Evolutionary conservation across 2,113 vertebrate genomes (phyloP), one percentile per base, ranked within the genome.

Genomic region (Strigops habroptila): DNA sequence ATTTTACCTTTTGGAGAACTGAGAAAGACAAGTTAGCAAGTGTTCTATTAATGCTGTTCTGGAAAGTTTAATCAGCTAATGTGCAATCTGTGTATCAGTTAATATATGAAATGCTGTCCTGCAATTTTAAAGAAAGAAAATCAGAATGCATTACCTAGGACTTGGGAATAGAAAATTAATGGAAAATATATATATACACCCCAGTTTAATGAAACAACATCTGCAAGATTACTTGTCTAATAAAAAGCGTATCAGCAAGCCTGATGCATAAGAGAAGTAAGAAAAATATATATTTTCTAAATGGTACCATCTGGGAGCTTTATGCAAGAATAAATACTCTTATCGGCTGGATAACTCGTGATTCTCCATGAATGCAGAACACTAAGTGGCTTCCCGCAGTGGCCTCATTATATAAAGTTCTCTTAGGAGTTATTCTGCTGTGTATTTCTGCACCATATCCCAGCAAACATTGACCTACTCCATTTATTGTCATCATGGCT

Each of bases 321-420:
- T 77, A 86, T 81, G 86, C 78, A 94, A 90, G 59, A 90, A 90
- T 49, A 94, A 86, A 71, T 70, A 73, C 48, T 80, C 63, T 74
- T 37, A 71, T 33, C 1, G 1, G 48, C 55, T 93, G 65, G 48
- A 71, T 37, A 67, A 74, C 39, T 39, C 44, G 13, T 7, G n/a
- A 55, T 63, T 71, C 35, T 62, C 48, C 55, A 1, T 3, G 10
- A 92, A 28, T 35, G 15, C 52, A 39, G 51, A 90, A 57, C 51
- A 21, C 7, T 49, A 80, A 83, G 59, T 71, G 82, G 78, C 78
- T 77, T 87, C 86, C 69, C 51, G n/a, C 73, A 67, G 86, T 51
- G 73, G 30, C 52, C 83, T 87, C 73, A 17, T 95, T 92, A 90
- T 17, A 79, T 28, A 23, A 80, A 83, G 63, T 37, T 89, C 82